A percentile compares a stretch with the other conserved stretches of the same genome.
These are phyloP conservation scores for Drosophila punjabiensis DNA, from an alignment of 1,140 invertebrate genomes.

Conservation along the genomic window DNA sequence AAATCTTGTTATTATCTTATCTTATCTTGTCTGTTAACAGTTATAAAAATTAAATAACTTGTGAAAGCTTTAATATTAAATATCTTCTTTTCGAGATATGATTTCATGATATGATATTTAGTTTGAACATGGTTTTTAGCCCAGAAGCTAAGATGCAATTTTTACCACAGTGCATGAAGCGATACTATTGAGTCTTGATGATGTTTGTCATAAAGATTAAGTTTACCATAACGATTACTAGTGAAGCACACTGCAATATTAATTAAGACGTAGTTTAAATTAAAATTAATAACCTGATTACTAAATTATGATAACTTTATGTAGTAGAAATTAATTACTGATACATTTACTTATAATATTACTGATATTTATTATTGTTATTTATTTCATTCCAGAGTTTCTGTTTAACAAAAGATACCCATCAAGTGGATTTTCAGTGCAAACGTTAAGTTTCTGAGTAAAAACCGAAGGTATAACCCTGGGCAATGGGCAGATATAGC, in stretches of 20 bases:
- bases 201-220: slow-evolving; percentile 7
- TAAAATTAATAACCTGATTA: not conserved
- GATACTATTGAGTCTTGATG: not conserved
- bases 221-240: not conserved
- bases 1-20: too few relatives aligned
- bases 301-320: not conserved
- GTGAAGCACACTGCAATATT: not conserved
- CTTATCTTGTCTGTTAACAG: too few relatives aligned
- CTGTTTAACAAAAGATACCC: not conserved
- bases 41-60: not conserved
- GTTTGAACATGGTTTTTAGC: too few relatives aligned
- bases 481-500: slow-evolving; percentile 1
- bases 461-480: not conserved
- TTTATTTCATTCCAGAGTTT: not conserved
- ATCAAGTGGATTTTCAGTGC: not conserved
- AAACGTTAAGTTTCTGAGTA: not conserved
- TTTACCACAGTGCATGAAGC: not conserved
- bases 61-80: too few relatives aligned
- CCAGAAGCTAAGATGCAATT: too few relatives aligned
- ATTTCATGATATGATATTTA: not conserved
- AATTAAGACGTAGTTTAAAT: not conserved
- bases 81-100: not conserved
- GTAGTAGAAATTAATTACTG: too few relatives aligned
- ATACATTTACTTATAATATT: not conserved
- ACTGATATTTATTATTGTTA: not conserved